phyloP scores from a whole-genome alignment of 2,797 vertebrate species.

The Meriones psammophilus region DNA sequence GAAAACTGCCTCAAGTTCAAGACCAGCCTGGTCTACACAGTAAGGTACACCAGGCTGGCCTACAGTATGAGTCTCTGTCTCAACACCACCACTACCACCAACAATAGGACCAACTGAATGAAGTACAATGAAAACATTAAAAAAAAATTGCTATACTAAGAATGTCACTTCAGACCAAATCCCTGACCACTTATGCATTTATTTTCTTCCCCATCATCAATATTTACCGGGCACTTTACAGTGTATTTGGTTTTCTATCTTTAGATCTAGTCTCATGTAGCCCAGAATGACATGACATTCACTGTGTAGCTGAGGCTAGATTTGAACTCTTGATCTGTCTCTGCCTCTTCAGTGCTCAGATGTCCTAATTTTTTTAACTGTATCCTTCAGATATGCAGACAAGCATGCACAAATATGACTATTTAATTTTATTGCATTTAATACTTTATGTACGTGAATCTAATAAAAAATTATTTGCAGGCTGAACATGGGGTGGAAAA shows the following conservation, averaged over 20 bases:
- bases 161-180: background rate
- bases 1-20: background rate
- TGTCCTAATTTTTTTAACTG: background rate
- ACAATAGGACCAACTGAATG: background rate
- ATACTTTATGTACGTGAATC: background rate
- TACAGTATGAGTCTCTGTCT: background rate
- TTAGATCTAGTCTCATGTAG: background rate
- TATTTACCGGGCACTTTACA: background rate
- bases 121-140: background rate
- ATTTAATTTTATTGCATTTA: constrained; percentile 25
- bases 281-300: background rate
- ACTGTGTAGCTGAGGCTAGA: background rate
- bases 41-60: background rate
- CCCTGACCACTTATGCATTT: background rate
- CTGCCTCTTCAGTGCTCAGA: background rate
- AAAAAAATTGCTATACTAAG: background rate
- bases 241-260: background rate
- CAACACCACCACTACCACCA: background rate
- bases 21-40: background rate
- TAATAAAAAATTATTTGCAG: background rate
- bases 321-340: background rate
- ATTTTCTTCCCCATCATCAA: background rate
- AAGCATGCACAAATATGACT: background rate
- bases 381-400: constrained; percentile 23
- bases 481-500: background rate